Base-by-base conservation (phyloP, 2,797 vertebrate genomes). In the Clarias platycephalus region DNA sequence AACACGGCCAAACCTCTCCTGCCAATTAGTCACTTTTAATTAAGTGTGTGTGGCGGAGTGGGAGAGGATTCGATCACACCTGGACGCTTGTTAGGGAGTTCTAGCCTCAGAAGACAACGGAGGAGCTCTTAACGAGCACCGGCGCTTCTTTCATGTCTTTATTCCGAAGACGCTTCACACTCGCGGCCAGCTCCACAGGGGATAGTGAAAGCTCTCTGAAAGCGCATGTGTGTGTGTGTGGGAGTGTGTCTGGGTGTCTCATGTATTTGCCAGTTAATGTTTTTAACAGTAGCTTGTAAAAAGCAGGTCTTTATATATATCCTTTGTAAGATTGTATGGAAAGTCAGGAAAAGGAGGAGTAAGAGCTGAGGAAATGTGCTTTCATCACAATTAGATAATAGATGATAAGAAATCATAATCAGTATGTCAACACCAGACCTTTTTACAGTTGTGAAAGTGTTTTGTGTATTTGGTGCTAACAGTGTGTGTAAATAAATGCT, bases 21-120 rank as follows among this genome's bases (percentile, higher is more conserved):
- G 63, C 85, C 87, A 89, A 90, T 93, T 90, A 90, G 87, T 90
- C 83, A 68, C 80, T 90, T 89, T 91, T 93, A 93, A 94, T 94
- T 93, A 92, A 91, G 92, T 84, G 77, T 87, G 70, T 78, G 82
- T 82, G 26, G 4, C 62, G 80, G 82, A 87, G 74, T 86, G 87
- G 86, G 84, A 64, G 83, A 72, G 16, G 84, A 64, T 87, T 91
- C 88, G 81, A 84, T 92, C 90, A 88, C 85, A 83, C 67, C 71
- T 66, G 74, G 76, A 60, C 86, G 80, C 86, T 90, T 58, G 82
- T 89, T 85, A 82, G 62, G 66, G 80, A 60, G 66, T n/a, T 76
- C 31, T 75, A 88, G 85, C 86, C 58, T 87, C 66, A 26, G 89
- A 83, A 86, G 67, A 72, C 26, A 7, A n/a, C 67, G 57, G 4